These are phyloP conservation scores for Hedychridium roseum DNA, from an alignment of 2,888 invertebrate genomes.

Conservation along the genomic window DNA sequence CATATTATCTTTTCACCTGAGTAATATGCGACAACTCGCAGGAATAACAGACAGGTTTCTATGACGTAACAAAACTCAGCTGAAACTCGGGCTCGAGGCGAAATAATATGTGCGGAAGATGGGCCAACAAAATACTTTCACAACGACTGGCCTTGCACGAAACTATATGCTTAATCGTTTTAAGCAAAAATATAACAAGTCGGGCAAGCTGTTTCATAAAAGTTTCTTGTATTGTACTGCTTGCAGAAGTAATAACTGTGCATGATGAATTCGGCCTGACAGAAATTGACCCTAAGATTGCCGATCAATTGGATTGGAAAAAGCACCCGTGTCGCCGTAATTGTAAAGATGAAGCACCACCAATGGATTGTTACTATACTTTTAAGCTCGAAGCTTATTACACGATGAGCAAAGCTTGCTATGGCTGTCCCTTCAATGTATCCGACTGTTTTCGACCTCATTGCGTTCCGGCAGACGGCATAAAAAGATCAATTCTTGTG, in stretches of 20 bases:
- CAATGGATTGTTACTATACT: slow-evolving; percentile 76
- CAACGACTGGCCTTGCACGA: too few species aligned
- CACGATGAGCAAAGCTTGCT: slow-evolving; percentile 89
- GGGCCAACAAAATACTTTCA: too few species aligned
- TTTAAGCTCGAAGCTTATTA: slow-evolving; percentile 85
- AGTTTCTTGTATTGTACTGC: too few species aligned
- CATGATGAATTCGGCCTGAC: slow-evolving; percentile 13
- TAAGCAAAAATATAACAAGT: too few species aligned
- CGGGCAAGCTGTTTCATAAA: too few species aligned
- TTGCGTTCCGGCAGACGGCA: slow-evolving; percentile 86
- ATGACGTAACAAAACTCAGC: too few species aligned
- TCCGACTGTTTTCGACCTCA: slow-evolving; percentile 81
- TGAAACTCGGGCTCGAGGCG: too few species aligned
- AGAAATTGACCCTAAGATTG: slow-evolving; percentile 17
- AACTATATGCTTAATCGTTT: too few species aligned
- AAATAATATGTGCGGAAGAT: too few species aligned
- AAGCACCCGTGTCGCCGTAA: slow-evolving; percentile 72
- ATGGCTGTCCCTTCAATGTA: slow-evolving; percentile 77
- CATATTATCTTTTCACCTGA: too few species aligned
- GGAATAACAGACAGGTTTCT: too few species aligned
- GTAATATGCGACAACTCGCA: too few species aligned
- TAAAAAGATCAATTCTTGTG: slow-evolving; percentile 76
- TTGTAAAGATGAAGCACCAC: slow-evolving; percentile 69
- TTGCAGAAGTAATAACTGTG: slow-evolving; percentile 23
- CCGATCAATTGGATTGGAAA: slow-evolving; percentile 26